Evolutionary conservation across 1,140 invertebrate genomes (phyloP), one percentile per base, ranked within the genome.

Genomic region (Cotesia typhae): DNA sequence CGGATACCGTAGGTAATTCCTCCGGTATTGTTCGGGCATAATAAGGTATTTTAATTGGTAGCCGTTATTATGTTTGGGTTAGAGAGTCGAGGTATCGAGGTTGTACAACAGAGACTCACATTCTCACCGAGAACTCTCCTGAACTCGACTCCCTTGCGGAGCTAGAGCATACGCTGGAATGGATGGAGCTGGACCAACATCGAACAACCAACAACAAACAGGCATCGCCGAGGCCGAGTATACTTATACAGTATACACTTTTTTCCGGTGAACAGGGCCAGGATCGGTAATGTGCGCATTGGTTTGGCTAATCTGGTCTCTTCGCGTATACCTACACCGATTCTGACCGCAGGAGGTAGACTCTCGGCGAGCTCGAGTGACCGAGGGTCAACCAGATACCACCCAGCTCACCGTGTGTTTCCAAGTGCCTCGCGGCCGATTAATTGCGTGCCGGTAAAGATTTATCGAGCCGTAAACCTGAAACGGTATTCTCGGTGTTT

Each of bases 11-110:
- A 28, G 53, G 53, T 20, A 28, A 28, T 20, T 10, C 14, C 28
- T 4, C 28, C 17, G 20, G 76, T 77, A 82, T 82, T 80, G 79
- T 82, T 77, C 74, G 72, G 59, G 69, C 68, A 73, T 83, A 83
- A 81, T 82, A 83, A 82, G 81, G 82, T 81, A 83, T 83, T 83
- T 83, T 82, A 83, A 83, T 83, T 83, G 80, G 79, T 77, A 59
- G 74, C 76, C 76, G 77, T 82, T 80, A 77, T 77, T 75, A 77
- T 77, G 74, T 77, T 77, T 36, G 73, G 73, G 67, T 61, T 60
- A 71, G 67, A 64, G 63, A 47, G 71, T 28, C 28, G 28, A 28
- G 28, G 28, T 41, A 72, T 66, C 65, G 55, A 55, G 35, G 4
- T 20, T 38, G 61, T 17, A 65, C 64, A 65, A 72, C 70, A n/a